These are phyloP conservation scores for Danionella cerebrum DNA, from an alignment of 2,113 vertebrate genomes.

Conservation along the genomic window DNA sequence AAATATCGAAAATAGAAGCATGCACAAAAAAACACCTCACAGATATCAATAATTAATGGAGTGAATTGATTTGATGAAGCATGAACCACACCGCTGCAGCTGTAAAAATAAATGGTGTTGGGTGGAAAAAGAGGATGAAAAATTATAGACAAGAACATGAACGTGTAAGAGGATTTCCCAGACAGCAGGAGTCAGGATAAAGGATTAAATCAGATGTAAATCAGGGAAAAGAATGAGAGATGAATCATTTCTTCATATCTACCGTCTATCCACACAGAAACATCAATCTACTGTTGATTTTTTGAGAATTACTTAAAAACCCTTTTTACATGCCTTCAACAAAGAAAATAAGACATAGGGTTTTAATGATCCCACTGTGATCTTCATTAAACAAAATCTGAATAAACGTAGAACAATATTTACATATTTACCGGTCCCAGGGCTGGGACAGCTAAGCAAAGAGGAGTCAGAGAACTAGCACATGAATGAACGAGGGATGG, in stretches of 20 bases:
- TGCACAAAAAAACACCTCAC: no score
- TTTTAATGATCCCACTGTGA: neutral
- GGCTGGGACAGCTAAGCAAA: neutral
- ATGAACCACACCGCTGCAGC: neutral
- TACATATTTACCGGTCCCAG: neutral
- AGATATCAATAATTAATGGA: no score
- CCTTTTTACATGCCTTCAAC: neutral
- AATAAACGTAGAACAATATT: neutral
- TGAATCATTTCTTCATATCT: neutral
- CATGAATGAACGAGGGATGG: neutral
- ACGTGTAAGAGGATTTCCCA: constrained; percentile 35
- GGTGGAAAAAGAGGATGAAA: constrained; percentile 10
- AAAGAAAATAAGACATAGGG: neutral
- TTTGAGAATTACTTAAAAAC: no score
- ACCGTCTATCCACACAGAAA: neutral
- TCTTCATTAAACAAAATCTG: no score
- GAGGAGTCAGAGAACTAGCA: neutral
- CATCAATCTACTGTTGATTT: neutral
- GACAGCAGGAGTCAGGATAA: constrained; percentile 14
- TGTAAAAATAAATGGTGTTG: neutral
- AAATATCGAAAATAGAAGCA: no score
- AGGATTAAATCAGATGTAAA: constrained; percentile 32
- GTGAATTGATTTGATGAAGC: neutral
- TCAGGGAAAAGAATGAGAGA: neutral
- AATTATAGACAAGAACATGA: constrained; percentile 31